Conservation (phyloP, 2,888 invertebrate genomes). For the Esperia sulphurella region DNA sequence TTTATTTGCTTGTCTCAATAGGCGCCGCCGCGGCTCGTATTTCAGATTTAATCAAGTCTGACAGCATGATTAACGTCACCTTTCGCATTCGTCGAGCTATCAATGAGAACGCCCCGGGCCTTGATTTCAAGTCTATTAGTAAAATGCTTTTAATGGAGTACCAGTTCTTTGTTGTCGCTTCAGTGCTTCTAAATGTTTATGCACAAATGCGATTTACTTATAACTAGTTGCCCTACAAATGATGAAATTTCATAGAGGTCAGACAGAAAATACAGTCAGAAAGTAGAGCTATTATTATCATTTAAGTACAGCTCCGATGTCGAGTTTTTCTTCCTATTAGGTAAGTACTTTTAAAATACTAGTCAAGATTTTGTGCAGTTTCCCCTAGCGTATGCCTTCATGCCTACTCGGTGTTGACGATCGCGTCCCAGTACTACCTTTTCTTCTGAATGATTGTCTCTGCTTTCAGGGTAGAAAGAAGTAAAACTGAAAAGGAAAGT, state of each 20-base stretch:
- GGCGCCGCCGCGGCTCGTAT: conserved; percentile 59
- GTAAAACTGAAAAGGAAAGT: no score
- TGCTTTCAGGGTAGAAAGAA: no score
- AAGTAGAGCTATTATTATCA: no score
- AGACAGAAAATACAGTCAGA: no score
- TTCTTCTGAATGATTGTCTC: no score
- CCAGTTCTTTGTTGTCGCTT: conserved; percentile 5
- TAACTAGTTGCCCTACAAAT: background rate
- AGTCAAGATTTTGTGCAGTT: no score
- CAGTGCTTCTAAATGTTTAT: conserved; percentile 1
- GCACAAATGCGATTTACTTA: background rate
- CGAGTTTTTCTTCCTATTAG: no score
- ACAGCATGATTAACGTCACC: conserved; percentile 66
- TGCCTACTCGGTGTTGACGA: no score
- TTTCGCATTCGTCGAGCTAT: conserved; percentile 50
- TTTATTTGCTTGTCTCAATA: conserved; percentile 69
- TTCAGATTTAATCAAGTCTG: conserved; percentile 72
- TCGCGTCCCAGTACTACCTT: no score
- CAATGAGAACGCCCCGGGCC: conserved; percentile 42
- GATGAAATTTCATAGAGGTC: background rate
- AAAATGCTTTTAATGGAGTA: conserved; percentile 29
- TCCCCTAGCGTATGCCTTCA: no score
- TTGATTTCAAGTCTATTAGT: conserved; percentile 41
- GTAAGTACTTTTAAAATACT: no score
- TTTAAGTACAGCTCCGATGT: no score